Evolutionary conservation across 2,797 vertebrate genomes (phyloP).

Genomic region (Crocidura indochinensis): DNA sequence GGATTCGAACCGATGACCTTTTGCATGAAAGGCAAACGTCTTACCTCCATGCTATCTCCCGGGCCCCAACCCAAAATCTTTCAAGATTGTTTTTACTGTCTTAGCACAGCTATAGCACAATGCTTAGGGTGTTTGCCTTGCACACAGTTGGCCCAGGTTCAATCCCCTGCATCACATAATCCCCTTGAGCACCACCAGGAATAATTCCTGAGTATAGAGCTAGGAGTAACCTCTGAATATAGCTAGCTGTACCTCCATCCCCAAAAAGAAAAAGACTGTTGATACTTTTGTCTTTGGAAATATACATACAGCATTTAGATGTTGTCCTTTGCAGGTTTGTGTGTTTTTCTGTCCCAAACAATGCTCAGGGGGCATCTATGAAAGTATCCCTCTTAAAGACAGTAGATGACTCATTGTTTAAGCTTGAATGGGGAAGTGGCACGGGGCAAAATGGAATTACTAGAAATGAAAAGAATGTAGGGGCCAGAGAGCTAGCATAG

Average conservation of each 20-base stretch:
- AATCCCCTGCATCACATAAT: too few relatives aligned
- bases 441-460: conserved; percentile 10
- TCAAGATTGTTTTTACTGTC: background rate
- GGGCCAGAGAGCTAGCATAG: too few relatives aligned
- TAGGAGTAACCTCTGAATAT: too few relatives aligned
- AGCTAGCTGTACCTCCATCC: too few relatives aligned
- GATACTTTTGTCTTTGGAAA: background rate
- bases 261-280: background rate
- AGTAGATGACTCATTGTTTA: conserved; percentile 1
- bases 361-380: background rate
- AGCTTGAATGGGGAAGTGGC: background rate
- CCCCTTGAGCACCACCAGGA: too few relatives aligned
- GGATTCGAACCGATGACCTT: too few relatives aligned
- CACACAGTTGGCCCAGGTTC: too few relatives aligned
- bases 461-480: conserved; percentile 36
- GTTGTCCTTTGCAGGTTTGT: background rate
- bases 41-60: too few relatives aligned
- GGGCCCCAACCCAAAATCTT: background rate
- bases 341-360: background rate
- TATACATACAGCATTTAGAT: background rate
- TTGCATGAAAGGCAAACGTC: too few relatives aligned
- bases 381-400: background rate
- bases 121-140: too few relatives aligned
- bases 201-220: too few relatives aligned
- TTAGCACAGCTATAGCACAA: too few relatives aligned